phyloP scores from a whole-genome alignment of 35 echinoderm and acorn worm species.

The Apostichopus parvimensis region DNA sequence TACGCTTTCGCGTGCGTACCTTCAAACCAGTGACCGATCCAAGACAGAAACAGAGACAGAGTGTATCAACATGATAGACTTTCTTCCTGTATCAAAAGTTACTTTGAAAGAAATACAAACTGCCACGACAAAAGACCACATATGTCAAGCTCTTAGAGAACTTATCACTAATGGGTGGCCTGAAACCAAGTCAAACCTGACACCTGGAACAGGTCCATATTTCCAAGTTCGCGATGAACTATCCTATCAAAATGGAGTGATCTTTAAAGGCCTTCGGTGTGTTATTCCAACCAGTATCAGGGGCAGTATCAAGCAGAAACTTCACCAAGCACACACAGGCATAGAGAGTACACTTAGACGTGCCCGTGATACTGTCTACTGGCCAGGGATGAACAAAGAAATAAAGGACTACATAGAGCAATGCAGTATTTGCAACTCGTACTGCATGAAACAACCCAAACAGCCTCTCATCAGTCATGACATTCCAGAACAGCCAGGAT shows the following conservation, averaged over 20 bases:
- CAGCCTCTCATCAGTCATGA: neutral
- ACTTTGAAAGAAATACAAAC: constrained; percentile 4
- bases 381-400: constrained; percentile 63
- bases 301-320: constrained; percentile 17
- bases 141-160: constrained; percentile 41
- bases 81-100: neutral
- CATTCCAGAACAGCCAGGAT: too few relatives aligned
- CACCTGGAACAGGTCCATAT: constrained; percentile 1
- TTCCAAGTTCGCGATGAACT: constrained; percentile 61
- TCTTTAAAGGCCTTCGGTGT: constrained; percentile 30
- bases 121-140: constrained; percentile 54
- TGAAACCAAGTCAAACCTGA: constrained; percentile 36
- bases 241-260: constrained; percentile 52
- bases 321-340: constrained; percentile 63
- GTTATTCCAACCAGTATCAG: neutral
- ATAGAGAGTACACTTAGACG: constrained; percentile 57
- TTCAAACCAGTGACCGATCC: constrained; percentile 35
- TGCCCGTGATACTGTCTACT: constrained; percentile 64
- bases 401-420: constrained; percentile 13
- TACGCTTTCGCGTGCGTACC: constrained; percentile 60
- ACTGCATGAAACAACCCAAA: neutral
- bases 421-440: neutral
- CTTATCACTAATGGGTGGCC: constrained; percentile 67
- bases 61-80: constrained; percentile 60
- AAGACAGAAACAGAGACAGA: constrained; percentile 33